These are phyloP conservation scores for Cantharis nigra DNA, from an alignment of 2,888 invertebrate species.

Conservation along the genomic window DNA sequence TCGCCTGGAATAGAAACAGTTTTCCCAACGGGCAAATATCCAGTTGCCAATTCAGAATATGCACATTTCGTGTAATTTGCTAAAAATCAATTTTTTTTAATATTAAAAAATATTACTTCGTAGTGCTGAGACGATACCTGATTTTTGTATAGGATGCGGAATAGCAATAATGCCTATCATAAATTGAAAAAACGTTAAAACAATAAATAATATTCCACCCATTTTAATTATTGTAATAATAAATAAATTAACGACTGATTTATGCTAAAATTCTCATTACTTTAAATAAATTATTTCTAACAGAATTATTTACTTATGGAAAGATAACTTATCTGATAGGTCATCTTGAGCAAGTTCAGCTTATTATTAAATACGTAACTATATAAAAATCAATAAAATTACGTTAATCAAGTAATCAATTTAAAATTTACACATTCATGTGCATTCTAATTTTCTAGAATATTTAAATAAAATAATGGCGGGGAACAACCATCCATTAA, in stretches of 20 bases:
- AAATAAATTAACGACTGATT: neutral
- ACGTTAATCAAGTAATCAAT: neutral
- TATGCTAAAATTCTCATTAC: neutral
- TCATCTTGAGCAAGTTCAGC: neutral
- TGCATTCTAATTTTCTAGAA: too few relatives aligned
- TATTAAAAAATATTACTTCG: neutral
- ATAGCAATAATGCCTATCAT: neutral
- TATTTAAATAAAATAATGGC: too few relatives aligned
- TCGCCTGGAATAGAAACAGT: constrained; percentile 16
- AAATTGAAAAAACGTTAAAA: neutral
- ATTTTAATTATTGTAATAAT: neutral
- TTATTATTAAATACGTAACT: neutral
- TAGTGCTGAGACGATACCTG: constrained; percentile 7
- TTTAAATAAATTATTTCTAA: neutral
- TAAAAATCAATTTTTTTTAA: too few relatives aligned
- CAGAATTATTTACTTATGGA: neutral
- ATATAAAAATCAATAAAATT: neutral
- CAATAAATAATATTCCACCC: neutral
- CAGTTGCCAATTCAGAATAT: constrained; percentile 8
- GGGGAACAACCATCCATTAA: too few relatives aligned
- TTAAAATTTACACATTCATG: too few relatives aligned
- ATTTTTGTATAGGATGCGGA: constrained; percentile 4
- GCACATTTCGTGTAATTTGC: constrained; percentile 10
- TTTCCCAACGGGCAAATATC: constrained; percentile 7
- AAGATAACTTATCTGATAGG: constrained; percentile 1